Evolutionary conservation across 2,888 invertebrate species (phyloP), one percentile per base, ranked within the genome.

Genomic region (Hirtodrosophila cameraria): DNA sequence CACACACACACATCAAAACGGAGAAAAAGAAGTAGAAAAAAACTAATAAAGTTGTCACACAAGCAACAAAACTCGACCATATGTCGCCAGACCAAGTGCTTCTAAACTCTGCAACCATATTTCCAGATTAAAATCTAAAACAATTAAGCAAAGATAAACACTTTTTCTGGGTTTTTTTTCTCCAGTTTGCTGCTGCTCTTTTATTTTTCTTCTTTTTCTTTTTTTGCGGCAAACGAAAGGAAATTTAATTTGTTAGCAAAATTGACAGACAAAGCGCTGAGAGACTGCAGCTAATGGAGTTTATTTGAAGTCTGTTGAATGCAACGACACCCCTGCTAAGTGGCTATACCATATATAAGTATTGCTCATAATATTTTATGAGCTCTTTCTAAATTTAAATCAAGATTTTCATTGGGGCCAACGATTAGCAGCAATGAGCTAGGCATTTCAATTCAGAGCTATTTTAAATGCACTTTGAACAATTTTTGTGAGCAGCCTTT

Each of bases 41-140:
- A 84, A 64, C 86, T 78, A 84, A 83, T 86, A 83, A 86, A 86
- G 78, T 82, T 86, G 86, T 84, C 78, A 66, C 62, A 54, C 67
- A 48, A 84, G 53, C 45, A 42, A 66, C 46, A 39, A 39, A 42
- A 57, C 36, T 45, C 55, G 57, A 66, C 75, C 79, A 80, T 75
- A 85, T 85, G 85, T 75, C 62, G 78, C 63, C 60, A 27, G 36
- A 18, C 58, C 27, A 15, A 20, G 50, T 36, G 38, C 41, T 12
- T n/a, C 30, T 11, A 9, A 41, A 39, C 39, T n/a, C 48, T 54
- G 57, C 48, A 33, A 52, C 39, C 69, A 67, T 60, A 77, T 69
- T 72, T 76, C 48, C 64, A 74, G 88, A 88, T 86, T 77, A 80
- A 81, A 75, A 88, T 86, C 84, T 75, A 73, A 88, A 82, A 68